phyloP scores from a whole-genome alignment of 2,797 vertebrate species.

The Lepidocolaptes lacrymiger region DNA sequence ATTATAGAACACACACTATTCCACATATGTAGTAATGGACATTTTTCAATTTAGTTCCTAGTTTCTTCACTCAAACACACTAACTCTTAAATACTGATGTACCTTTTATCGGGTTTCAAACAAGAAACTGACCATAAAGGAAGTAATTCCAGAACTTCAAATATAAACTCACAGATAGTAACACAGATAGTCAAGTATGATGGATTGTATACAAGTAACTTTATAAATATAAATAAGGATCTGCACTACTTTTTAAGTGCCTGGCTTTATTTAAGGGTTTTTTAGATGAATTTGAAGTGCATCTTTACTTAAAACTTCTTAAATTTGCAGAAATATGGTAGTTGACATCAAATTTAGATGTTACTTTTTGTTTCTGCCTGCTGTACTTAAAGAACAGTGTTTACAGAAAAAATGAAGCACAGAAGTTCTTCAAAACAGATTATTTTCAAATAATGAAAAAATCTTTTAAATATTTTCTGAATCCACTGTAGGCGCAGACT shows the following conservation, averaged over 20 bases:
- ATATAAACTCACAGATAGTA: slow-evolving; percentile 28
- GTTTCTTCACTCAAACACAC: background rate
- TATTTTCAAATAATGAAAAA: slow-evolving; percentile 1
- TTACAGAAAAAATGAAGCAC: background rate
- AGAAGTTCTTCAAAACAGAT: background rate
- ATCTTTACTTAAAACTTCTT: background rate
- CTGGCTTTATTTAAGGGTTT: background rate
- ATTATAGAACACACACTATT: background rate
- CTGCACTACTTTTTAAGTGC: background rate
- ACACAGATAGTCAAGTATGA: background rate
- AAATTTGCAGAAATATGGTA: background rate
- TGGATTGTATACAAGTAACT: background rate
- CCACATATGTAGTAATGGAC: background rate
- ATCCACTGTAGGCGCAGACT: background rate
- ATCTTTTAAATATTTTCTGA: background rate
- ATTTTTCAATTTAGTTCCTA: background rate
- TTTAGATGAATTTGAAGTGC: background rate
- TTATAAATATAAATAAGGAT: background rate
- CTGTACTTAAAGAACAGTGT: slow-evolving; percentile 15
- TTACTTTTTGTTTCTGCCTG: slow-evolving; percentile 13
- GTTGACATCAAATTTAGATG: background rate
- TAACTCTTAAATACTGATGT: background rate
- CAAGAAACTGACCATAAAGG: slow-evolving; percentile 27
- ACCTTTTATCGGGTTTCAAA: slow-evolving; percentile 26
- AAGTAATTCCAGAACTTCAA: slow-evolving; percentile 62